These are phyloP conservation scores for Pseudomyrmex concolor DNA, from an alignment of 1,140 invertebrate species.

Conservation along the genomic window DNA sequence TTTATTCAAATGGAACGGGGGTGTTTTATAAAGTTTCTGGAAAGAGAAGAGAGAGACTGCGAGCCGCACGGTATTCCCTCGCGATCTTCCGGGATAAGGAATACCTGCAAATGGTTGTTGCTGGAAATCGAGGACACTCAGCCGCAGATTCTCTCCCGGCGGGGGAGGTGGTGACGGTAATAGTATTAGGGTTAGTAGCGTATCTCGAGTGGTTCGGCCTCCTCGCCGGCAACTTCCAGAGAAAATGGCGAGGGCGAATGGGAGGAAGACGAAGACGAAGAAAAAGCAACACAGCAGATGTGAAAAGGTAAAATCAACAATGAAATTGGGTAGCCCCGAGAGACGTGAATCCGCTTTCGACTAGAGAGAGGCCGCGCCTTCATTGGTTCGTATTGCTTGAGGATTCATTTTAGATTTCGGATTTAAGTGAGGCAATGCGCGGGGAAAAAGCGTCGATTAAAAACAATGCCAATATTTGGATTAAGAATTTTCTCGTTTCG, in stretches of 20 bases:
- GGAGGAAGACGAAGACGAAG: slow-evolving; percentile 52
- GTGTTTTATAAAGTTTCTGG: slow-evolving; percentile 67
- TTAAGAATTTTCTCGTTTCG: slow-evolving; percentile 35
- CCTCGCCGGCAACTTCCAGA: slow-evolving; percentile 12
- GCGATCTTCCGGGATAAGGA: slow-evolving; percentile 66
- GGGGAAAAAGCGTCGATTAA: slow-evolving; percentile 60
- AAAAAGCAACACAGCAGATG: slow-evolving; percentile 51
- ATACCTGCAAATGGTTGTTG: slow-evolving; percentile 72
- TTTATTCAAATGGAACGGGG: slow-evolving; percentile 65
- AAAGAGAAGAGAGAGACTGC: slow-evolving; percentile 28
- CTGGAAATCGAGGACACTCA: slow-evolving; percentile 71
- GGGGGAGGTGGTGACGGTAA: slow-evolving; percentile 65
- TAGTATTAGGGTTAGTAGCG: slow-evolving; percentile 75
- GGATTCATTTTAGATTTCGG: slow-evolving; percentile 64
- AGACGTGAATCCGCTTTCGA: slow-evolving; percentile 8
- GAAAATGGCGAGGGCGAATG: slow-evolving; percentile 48
- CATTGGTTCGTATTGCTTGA: slow-evolving; percentile 63
- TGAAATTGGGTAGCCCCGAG: slow-evolving; percentile 39
- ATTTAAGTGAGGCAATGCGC: slow-evolving; percentile 54
- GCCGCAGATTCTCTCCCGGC: slow-evolving; percentile 65
- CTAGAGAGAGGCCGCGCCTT: slow-evolving; percentile 35
- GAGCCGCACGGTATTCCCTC: slow-evolving; percentile 58
- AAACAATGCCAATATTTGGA: slow-evolving; percentile 71
- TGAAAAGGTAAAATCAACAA: slow-evolving; percentile 72
- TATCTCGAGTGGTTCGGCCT: slow-evolving; percentile 71